Evolutionary conservation across 2,797 vertebrate species (phyloP).

Genomic region (Pygocentrus nattereri): DNA sequence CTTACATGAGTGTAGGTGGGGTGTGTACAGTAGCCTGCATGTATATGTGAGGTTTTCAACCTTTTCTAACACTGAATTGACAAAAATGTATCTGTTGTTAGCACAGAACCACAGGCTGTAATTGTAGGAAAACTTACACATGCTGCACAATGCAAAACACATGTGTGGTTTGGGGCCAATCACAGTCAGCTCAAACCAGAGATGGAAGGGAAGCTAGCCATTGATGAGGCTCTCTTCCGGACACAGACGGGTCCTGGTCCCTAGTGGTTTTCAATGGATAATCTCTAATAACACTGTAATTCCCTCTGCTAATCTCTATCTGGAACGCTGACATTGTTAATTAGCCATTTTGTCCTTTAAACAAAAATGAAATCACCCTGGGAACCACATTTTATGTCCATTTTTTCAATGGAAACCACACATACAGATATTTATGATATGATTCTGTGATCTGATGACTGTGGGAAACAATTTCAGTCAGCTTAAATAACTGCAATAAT

Average conservation of each 20-base stretch:
- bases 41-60: neutral
- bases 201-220: neutral
- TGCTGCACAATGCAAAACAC: constrained; percentile 5
- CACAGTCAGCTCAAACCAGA: constrained; percentile 17
- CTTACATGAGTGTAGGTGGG: neutral
- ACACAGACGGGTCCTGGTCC: no score
- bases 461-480: no score
- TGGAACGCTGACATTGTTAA: neutral
- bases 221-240: neutral
- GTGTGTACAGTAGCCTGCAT: neutral
- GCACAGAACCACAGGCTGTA: neutral
- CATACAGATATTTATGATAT: no score
- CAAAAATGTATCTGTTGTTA: neutral
- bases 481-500: no score
- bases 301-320: neutral
- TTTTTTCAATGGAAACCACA: no score
- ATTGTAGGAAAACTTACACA: neutral
- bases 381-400: no score
- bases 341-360: no score
- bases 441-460: no score
- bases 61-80: neutral
- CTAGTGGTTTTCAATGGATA: neutral
- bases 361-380: no score
- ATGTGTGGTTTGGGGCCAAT: constrained; percentile 5
- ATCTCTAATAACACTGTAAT: neutral